Evolutionary conservation across 64 coral and sea anemone species (phyloP), one percentile per base, ranked within the genome.

Genomic region (Montipora sp.): DNA sequence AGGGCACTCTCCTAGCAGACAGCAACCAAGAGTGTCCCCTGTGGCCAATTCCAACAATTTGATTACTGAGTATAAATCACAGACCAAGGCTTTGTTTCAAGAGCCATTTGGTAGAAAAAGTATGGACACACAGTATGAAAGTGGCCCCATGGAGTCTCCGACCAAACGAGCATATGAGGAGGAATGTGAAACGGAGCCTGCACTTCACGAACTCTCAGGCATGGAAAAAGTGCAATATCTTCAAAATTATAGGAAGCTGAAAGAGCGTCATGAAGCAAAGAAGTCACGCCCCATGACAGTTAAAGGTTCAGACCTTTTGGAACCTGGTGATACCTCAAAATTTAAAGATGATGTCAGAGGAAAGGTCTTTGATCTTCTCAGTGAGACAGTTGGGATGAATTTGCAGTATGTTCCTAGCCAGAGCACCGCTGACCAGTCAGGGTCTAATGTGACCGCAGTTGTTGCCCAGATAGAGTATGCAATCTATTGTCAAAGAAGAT

Each of bases 141-240:
- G 80, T 94, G 88, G 93, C 3, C 93, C 87, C 68, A 87, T 63
- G 11, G 93, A 95, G 53, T 46, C 59, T 20, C 4, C 16, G 45
- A 14, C 23, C 36, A 69, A 36, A 3, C 43, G 75, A 22, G n/a
- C 12, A 21, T 20, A 36, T 50, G 80, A 84, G 5, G 93, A 91
- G 12, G 48, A 11, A 16, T 50, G 12, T 45, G 67, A 72, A 77
- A 71, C 27, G 47, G 48, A 36, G 23, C 66, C 73, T 12, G 59
- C 46, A 48, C 47, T 8, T 5, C 8, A 73, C 13, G 8, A 91
- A 72, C 18, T 91, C 2, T 72, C 66, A 9, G 0, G 0, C 11
- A 48, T 8, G 75, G 93, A 95, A 3, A 9, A 73, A 79, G 84
- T 19, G 10, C 48, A 20, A 46, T 72, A 18, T 20, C 1, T 57